Conservation (phyloP, 2,888 invertebrate species). For the Mythimna pallens region DNA sequence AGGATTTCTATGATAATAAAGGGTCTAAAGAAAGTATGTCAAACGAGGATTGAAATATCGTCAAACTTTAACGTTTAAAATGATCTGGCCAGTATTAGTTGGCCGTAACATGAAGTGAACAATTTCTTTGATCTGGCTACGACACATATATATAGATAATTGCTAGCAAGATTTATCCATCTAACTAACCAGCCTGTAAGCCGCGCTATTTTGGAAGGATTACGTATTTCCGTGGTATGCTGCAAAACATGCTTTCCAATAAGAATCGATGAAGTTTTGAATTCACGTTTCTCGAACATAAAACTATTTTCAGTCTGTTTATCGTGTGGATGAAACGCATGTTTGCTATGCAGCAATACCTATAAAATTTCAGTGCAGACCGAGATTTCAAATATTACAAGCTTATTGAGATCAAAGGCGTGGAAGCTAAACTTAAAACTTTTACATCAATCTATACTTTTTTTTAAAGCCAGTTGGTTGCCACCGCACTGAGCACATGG, state of each 20-base stretch:
- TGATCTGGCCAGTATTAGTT: too few species aligned
- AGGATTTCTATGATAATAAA: too few species aligned
- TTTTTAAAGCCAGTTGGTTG: neutral
- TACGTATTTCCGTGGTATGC: neutral
- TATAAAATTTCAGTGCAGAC: neutral
- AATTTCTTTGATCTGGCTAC: too few species aligned
- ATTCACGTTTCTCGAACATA: conserved; percentile 3
- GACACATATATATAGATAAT: too few species aligned
- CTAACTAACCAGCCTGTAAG: neutral
- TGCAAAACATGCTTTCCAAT: neutral
- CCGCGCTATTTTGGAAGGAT: neutral
- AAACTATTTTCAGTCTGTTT: conserved; percentile 29
- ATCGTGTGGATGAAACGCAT: neutral
- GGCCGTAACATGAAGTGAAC: too few species aligned
- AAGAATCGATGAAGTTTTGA: neutral
- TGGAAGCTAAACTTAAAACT: neutral
- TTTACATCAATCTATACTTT: neutral
- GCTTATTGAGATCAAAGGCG: neutral
- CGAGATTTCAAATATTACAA: conserved; percentile 10
- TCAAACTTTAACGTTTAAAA: too few species aligned
- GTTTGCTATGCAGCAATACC: neutral
- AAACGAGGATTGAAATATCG: too few species aligned
- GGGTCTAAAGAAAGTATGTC: too few species aligned
- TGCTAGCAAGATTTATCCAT: neutral
- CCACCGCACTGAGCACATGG: too few species aligned